Evolutionary conservation across 2,888 invertebrate species (phyloP), one percentile per base, ranked within the genome.

Genomic region (Drosophila incognita): DNA sequence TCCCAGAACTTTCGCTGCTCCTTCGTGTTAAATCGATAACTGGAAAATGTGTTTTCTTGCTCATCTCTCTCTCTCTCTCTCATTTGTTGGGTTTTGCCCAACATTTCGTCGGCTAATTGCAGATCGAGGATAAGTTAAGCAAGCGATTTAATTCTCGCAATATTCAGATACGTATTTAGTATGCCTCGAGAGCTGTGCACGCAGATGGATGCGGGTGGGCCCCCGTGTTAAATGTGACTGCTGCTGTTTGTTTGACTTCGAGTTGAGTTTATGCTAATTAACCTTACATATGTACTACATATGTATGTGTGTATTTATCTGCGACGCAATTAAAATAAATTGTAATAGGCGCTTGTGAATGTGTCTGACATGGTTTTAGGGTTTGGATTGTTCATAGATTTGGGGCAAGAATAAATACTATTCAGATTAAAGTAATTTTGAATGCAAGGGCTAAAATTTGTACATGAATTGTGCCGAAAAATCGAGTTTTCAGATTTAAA

Each of bases 11-110:
- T 75, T 77, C 76, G 42, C 79, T 78, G 76, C 60, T 75, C 59
- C 72, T 52, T 61, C 33, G 69, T 90, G 87, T 87, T 87, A 63
- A 90, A 87, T 87, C 87, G 69, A 87, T 87, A 87, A 69, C 60
- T 60, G 52, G 63, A 54, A 59, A 66, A 51, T 63, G 49, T 48
- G 59, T 69, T 54, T 51, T 52, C 42, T 72, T 58, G 51, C n/a
- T 52, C 40, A 38, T 27, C 21, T n/a, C 35, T 53, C 61, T 56
- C 18, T 27, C 4, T 42, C 40, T 21, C 42, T 7, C 6, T 42
- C 31, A 46, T 10, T 35, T 31, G 7, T 21, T 29, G 59, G 66
- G 36, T 21, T 49, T 62, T 68, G 33, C 40, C 59, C 51, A 24
- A 33, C 53, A 56, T 65, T 72, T 67, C 53, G 53, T 8, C 49